Evolutionary conservation across 2,113 vertebrate species (phyloP).

Genomic region (Pica pica): DNA sequence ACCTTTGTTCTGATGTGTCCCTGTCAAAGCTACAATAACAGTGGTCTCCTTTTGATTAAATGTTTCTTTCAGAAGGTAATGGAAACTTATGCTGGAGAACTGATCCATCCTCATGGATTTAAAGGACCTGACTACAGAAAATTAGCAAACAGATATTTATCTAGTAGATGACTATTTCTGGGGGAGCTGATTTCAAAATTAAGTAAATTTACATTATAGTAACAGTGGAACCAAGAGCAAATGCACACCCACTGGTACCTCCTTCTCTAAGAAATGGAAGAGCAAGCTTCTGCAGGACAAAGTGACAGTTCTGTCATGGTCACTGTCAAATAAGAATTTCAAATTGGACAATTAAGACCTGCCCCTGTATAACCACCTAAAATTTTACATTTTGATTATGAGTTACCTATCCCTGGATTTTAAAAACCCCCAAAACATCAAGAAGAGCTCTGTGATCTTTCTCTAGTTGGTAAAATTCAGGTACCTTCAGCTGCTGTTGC

Average conservation of each 20-base stretch:
- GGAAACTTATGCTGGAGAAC: neutral
- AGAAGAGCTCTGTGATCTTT: neutral
- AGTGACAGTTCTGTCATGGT: neutral
- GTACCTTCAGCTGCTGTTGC: neutral
- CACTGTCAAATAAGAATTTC: neutral
- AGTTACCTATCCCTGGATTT: neutral
- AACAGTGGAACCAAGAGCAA: neutral
- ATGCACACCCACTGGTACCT: neutral
- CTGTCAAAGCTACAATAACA: neutral
- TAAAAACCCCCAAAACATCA: fast-evolving
- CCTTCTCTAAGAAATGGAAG: neutral
- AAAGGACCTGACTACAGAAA: neutral
- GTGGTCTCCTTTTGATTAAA: neutral
- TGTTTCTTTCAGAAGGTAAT: neutral
- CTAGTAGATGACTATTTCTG: neutral
- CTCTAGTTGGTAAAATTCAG: neutral
- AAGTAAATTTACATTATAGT: neutral
- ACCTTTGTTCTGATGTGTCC: neutral
- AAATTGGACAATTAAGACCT: neutral
- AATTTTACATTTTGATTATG: neutral
- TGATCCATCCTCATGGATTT: neutral
- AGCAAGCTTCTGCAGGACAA: neutral
- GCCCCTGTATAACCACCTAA: neutral
- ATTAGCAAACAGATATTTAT: neutral
- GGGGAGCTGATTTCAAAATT: neutral